Evolutionary conservation across 30 jellyfish, hydroid and myxozoan genomes (phyloP).

Genomic region (Cassiopea andromeda): DNA sequence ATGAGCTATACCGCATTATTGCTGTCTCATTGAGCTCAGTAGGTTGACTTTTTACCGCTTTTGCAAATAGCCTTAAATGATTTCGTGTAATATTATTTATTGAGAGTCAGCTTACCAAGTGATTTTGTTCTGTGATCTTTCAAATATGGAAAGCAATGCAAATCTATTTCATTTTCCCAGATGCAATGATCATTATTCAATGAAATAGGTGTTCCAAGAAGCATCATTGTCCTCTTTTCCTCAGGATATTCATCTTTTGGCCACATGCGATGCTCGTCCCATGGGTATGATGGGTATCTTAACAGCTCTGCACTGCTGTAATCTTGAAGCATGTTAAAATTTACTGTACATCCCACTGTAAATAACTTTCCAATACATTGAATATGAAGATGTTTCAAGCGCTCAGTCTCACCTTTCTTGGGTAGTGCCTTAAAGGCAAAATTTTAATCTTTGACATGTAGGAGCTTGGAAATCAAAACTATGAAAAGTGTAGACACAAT

Average conservation of each 20-base stretch:
- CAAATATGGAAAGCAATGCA: slow-evolving; percentile 5
- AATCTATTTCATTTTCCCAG: slow-evolving; percentile 43
- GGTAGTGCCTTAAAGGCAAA: slow-evolving; percentile 55
- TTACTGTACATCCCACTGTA: slow-evolving; percentile 44
- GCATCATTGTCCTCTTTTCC: not conserved
- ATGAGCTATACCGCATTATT: too few species aligned
- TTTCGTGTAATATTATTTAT: too few species aligned
- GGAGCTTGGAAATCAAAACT: too few species aligned
- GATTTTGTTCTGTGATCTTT: slow-evolving; percentile 36
- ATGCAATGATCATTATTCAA: not conserved
- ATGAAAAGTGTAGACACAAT: too few species aligned
- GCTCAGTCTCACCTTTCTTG: slow-evolving; percentile 4
- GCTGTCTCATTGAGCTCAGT: too few species aligned
- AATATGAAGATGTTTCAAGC: slow-evolving; percentile 24
- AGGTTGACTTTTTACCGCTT: too few species aligned
- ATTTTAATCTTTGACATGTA: too few species aligned
- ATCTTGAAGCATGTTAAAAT: not conserved
- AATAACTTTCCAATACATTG: slow-evolving; percentile 51
- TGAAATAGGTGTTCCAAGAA: slow-evolving; percentile 40
- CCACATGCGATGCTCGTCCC: slow-evolving; percentile 59
- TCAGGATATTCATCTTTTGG: not conserved
- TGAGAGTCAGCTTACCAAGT: slow-evolving; percentile 3
- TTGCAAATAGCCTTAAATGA: too few species aligned
- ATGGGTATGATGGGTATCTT: slow-evolving; percentile 47
- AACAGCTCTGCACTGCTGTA: slow-evolving; percentile 20